phyloP scores from a whole-genome alignment of 2,797 vertebrate species.

The Muscicapa comitata region DNA sequence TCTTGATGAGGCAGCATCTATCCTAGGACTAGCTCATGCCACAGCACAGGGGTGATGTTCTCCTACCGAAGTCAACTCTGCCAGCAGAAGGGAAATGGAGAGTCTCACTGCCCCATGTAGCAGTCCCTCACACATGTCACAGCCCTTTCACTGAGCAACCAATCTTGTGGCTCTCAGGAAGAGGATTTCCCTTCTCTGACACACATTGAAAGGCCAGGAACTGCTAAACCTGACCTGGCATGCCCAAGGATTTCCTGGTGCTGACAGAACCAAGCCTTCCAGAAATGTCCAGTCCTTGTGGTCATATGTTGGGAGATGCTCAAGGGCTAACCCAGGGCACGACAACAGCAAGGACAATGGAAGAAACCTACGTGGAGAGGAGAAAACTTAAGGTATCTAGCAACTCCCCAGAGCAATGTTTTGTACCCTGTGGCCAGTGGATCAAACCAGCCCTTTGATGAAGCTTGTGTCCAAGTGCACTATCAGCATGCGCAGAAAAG shows the following conservation, averaged over 20 bases:
- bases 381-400: neutral
- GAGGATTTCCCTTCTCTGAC: neutral
- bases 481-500: slow-evolving; percentile 90
- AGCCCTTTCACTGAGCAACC: neutral
- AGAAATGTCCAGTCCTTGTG: neutral
- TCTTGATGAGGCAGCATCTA: neutral
- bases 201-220: neutral
- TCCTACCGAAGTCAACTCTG: neutral
- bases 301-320: neutral
- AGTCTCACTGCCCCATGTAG: neutral
- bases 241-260: neutral
- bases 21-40: neutral
- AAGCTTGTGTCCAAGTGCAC: slow-evolving; percentile 89
- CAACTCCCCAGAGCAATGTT: neutral
- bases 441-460: slow-evolving; percentile 84
- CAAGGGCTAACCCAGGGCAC: neutral
- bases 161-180: neutral
- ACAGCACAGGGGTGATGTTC: neutral
- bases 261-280: neutral
- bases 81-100: neutral
- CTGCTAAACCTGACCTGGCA: neutral
- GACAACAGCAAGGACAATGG: neutral
- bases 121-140: neutral
- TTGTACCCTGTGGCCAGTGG: neutral
- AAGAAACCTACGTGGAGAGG: neutral